phyloP scores from a whole-genome alignment of 2,113 vertebrate genomes.

The Ceyx margarethae region DNA sequence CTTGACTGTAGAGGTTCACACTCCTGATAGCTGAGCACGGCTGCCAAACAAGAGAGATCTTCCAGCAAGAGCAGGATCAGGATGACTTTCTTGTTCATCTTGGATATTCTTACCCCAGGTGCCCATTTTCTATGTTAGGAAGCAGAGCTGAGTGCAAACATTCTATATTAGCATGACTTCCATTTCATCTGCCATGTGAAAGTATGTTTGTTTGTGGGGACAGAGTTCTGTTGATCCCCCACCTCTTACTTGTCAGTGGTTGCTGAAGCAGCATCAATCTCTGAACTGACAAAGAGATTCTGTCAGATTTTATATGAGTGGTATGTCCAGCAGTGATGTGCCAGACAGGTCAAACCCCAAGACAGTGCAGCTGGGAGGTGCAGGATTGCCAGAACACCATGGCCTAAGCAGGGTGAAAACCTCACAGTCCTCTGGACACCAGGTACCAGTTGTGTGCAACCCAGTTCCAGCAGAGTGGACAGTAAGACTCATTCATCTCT shows the following conservation, averaged over 20 bases:
- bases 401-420: neutral
- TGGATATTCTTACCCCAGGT: constrained; percentile 54
- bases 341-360: neutral
- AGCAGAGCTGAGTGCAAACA: constrained; percentile 48
- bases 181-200: constrained; percentile 34
- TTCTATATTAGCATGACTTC: constrained; percentile 30
- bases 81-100: constrained; percentile 51
- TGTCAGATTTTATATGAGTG: neutral
- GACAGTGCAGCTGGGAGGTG: neutral
- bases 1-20: constrained; percentile 44
- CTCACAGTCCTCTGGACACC: neutral
- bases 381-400: constrained; percentile 5
- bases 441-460: neutral
- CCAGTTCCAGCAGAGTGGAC: neutral
- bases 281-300: constrained; percentile 28
- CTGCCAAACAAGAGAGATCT: neutral
- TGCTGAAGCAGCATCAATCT: constrained; percentile 16
- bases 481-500: neutral
- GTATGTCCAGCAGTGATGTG: neutral
- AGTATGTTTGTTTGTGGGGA: neutral
- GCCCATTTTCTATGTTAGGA: constrained; percentile 28
- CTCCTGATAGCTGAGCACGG: constrained; percentile 24
- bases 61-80: constrained; percentile 46
- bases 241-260: constrained; percentile 17
- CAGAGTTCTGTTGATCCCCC: neutral